A percentile compares a stretch with the other conserved stretches of the same genome.
phyloP scores from a whole-genome alignment of 2,113 vertebrate species.

The Arothron firmamentum region DNA sequence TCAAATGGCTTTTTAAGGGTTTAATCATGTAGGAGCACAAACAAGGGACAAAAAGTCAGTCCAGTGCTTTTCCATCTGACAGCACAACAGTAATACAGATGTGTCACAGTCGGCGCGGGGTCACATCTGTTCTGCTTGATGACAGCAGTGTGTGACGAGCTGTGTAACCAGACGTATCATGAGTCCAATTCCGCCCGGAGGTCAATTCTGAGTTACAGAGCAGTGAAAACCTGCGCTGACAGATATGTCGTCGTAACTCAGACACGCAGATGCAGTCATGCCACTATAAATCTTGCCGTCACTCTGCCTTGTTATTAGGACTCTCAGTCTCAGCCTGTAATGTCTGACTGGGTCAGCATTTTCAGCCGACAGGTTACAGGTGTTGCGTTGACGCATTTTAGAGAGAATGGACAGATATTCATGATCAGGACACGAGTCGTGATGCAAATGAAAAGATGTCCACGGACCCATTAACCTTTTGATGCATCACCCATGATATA shows the following conservation, averaged over 20 bases:
- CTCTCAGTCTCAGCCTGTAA: constrained; percentile 10
- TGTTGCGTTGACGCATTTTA: not conserved
- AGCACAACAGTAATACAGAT: constrained; percentile 22
- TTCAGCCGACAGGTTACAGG: constrained; percentile 9
- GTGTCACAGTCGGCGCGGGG: constrained; percentile 14
- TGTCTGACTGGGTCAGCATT: not conserved
- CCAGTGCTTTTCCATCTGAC: not conserved
- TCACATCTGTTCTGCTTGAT: constrained; percentile 54
- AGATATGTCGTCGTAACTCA: constrained; percentile 40
- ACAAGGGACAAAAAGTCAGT: not conserved
- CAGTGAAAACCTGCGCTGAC: constrained; percentile 45
- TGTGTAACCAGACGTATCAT: constrained; percentile 56
- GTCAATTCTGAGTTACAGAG: constrained; percentile 37
- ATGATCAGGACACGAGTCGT: constrained; percentile 19
- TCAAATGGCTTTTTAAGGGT: no score
- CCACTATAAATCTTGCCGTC: constrained; percentile 44
- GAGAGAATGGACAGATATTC: not conserved
- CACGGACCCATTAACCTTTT: constrained; percentile 12
- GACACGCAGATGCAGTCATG: constrained; percentile 27
- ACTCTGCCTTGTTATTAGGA: constrained; percentile 50
- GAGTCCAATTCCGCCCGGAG: constrained; percentile 47
- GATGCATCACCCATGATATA: no score
- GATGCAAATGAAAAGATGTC: constrained; percentile 12
- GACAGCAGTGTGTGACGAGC: constrained; percentile 46
- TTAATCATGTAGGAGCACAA: no score